These are phyloP conservation scores for Odocoileus virginianus DNA, from an alignment of 2,113 vertebrate species.

Conservation along the genomic window DNA sequence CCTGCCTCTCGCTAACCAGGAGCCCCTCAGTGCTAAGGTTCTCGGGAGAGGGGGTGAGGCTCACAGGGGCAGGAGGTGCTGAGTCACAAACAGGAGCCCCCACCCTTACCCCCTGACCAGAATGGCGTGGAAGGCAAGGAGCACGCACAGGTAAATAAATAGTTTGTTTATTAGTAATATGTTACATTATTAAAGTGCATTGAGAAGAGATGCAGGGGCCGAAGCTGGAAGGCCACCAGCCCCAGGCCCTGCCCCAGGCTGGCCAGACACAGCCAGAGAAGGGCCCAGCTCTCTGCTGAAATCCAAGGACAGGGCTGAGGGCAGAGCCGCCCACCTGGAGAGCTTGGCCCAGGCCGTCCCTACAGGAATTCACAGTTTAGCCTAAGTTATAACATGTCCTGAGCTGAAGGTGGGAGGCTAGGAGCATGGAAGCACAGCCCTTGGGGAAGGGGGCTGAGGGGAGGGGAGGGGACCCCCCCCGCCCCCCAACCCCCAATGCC, in stretches of 20 bases:
- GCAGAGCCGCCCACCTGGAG: constrained; percentile 18
- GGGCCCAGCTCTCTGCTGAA: constrained; percentile 66
- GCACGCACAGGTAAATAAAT: constrained; percentile 77
- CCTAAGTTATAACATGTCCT: constrained; percentile 71
- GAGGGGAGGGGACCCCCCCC: not conserved
- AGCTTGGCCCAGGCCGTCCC: constrained; percentile 55
- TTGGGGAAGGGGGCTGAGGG: constrained; percentile 61
- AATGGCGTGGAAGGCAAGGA: not conserved
- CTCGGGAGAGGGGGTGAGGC: not conserved
- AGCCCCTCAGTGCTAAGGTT: not conserved
- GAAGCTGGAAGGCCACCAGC: constrained; percentile 57
- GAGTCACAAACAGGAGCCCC: not conserved
- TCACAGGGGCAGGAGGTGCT: not conserved
- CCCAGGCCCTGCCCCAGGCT: constrained; percentile 34
- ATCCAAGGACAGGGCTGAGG: constrained; percentile 28
- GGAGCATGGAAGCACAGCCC: constrained; percentile 69
- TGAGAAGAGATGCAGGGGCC: constrained; percentile 70
- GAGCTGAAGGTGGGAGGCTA: constrained; percentile 66
- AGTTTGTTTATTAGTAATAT: constrained; percentile 76
- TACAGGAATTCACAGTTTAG: constrained; percentile 81
- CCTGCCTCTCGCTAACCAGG: not conserved
- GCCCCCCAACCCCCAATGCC: constrained; percentile 58
- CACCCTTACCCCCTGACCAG: not conserved
- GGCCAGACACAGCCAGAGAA: constrained; percentile 58
- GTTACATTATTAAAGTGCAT: constrained; percentile 83